phyloP scores from a whole-genome alignment of 2,113 vertebrate species.

The Colossoma macropomum region DNA sequence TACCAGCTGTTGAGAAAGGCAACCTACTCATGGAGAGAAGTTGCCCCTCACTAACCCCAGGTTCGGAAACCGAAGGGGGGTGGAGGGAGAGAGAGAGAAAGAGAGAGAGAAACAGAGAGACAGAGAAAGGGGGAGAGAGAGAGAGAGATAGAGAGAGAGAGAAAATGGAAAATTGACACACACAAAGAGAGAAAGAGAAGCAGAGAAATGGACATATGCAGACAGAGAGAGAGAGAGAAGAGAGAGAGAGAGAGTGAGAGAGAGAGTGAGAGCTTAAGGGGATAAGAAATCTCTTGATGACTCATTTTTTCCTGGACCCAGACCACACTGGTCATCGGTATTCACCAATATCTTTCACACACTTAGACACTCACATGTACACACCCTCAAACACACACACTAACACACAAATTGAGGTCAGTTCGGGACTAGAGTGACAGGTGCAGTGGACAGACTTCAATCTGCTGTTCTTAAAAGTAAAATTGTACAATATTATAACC shows the following conservation, averaged over 20 bases:
- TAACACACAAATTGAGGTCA: not conserved
- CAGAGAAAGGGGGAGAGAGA: too few species aligned
- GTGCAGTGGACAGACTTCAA: too few species aligned
- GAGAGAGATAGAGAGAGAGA: not conserved
- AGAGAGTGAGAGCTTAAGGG: not conserved
- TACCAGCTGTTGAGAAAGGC: too few species aligned
- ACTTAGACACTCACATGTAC: not conserved
- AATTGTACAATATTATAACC: not conserved
- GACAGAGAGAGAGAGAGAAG: not conserved
- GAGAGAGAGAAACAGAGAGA: not conserved
- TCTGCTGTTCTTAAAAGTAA: not conserved
- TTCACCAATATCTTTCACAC: not conserved
- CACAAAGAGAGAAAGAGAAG: not conserved
- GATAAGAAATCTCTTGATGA: slow-evolving; percentile 37
- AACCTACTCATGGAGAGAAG: too few species aligned
- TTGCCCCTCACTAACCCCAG: too few species aligned
- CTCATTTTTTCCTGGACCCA: slow-evolving; percentile 61
- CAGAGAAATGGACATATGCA: too few species aligned
- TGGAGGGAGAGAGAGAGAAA: not conserved
- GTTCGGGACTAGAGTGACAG: not conserved
- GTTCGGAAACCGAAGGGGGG: not conserved
- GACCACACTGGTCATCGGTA: slow-evolving; percentile 24
- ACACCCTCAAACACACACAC: too few species aligned
- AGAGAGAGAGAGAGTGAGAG: not conserved
- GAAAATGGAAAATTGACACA: too few species aligned